Evolutionary conservation across 1,140 invertebrate species (phyloP).

Genomic region (Nasonia vitripennis): DNA sequence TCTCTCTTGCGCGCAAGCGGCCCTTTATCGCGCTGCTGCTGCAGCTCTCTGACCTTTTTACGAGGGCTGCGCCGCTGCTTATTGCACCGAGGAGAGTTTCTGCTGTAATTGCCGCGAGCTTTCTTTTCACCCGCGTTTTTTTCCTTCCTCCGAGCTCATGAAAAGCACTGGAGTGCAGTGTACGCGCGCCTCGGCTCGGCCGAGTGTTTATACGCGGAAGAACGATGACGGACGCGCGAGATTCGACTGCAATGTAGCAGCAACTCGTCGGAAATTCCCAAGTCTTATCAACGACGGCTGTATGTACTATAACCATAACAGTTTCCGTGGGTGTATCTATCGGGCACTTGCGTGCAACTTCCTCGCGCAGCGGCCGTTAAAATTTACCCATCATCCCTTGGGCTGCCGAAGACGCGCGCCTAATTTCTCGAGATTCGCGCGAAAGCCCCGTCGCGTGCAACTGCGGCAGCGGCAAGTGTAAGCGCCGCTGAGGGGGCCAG

Average conservation of each 20-base stretch:
- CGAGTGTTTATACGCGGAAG: no score
- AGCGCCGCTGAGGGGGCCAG: conserved; percentile 47
- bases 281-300: no score
- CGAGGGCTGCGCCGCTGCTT: conserved; percentile 41
- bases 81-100: conserved; percentile 38
- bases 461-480: conserved; percentile 3
- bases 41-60: conserved; percentile 41
- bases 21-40: conserved; percentile 40
- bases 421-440: conserved; percentile 11
- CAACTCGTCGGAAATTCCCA: no score
- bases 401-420: not conserved
- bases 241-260: not conserved
- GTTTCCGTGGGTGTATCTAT: not conserved
- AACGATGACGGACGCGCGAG: not conserved
- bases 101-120: conserved; percentile 56
- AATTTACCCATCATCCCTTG: not conserved
- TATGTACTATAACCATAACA: no score
- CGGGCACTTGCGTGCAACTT: not conserved
- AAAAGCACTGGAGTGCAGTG: no score
- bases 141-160: not conserved
- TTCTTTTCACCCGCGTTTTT: not conserved
- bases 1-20: not conserved
- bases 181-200: no score
- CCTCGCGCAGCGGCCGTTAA: not conserved
- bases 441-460: not conserved